These are phyloP conservation scores for Drosophila tropicalis DNA, from an alignment of 1,140 invertebrate species.

Conservation along the genomic window DNA sequence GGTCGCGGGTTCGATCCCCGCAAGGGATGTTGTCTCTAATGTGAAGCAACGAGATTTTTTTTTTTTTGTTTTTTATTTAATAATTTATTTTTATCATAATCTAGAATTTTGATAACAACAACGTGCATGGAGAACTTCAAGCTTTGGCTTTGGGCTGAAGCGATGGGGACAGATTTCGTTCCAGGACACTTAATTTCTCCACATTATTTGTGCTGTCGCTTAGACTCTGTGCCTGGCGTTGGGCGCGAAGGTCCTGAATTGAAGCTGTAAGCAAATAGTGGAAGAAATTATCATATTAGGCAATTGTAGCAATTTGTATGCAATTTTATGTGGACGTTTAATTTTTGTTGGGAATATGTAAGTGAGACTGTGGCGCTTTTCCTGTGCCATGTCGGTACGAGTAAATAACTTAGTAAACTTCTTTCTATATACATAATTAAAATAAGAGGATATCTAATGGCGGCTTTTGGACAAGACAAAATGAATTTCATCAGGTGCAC, in stretches of 20 bases:
- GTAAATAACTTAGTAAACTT: too few relatives aligned
- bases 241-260: constrained; percentile 85
- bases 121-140: background rate
- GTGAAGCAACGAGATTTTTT: constrained; percentile 18
- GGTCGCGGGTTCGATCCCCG: constrained; percentile 87
- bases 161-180: constrained; percentile 86
- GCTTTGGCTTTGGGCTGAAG: constrained; percentile 81
- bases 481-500: constrained; percentile 3
- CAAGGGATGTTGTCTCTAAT: constrained; percentile 84
- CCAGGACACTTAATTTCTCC: constrained; percentile 85
- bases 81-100: constrained; percentile 31
- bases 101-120: constrained; percentile 37
- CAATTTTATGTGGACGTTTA: too few relatives aligned
- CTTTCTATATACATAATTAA: too few relatives aligned
- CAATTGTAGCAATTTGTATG: too few relatives aligned
- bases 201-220: constrained; percentile 85
- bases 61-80: constrained; percentile 33
- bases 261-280: constrained; percentile 83
- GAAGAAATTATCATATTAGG: constrained; percentile 5
- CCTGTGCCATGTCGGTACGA: too few relatives aligned
- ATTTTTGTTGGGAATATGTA: too few relatives aligned
- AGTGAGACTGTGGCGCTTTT: too few relatives aligned
- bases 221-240: constrained; percentile 84
- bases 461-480: too few relatives aligned
- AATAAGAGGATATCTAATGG: too few relatives aligned